phyloP scores from a whole-genome alignment of 2,888 invertebrate species.

The Didymodactylos carnosus region DNA sequence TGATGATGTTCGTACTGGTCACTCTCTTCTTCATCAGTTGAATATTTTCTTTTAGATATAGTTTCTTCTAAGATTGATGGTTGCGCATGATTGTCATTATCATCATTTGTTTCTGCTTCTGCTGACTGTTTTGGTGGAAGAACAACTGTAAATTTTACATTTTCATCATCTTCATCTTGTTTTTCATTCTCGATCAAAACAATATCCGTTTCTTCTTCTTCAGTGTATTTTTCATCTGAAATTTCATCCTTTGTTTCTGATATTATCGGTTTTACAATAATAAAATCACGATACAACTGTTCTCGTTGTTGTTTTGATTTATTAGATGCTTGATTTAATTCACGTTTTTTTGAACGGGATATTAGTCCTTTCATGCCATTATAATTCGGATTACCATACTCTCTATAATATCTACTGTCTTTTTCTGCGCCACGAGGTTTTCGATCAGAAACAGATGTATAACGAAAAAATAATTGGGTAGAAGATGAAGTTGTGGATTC shows the following conservation, averaged over 20 bases:
- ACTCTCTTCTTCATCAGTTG: too few species aligned
- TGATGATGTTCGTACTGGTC: neutral
- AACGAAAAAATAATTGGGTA: neutral
- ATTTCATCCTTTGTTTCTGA: too few species aligned
- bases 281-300: slow-evolving; percentile 1
- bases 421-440: slow-evolving; percentile 8
- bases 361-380: slow-evolving; percentile 4
- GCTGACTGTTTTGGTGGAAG: neutral
- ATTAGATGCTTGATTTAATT: slow-evolving; percentile 1
- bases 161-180: too few species aligned
- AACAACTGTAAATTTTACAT: neutral
- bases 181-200: neutral
- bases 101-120: neutral
- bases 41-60: too few species aligned
- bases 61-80: too few species aligned
- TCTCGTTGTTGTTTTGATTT: neutral
- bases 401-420: slow-evolving; percentile 3
- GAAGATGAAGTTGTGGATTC: neutral
- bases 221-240: too few species aligned
- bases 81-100: neutral
- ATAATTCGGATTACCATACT: slow-evolving; percentile 12
- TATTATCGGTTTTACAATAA: neutral
- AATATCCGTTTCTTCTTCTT: neutral
- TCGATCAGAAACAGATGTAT: neutral
- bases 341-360: slow-evolving; percentile 2